phyloP scores from a whole-genome alignment of 2,888 invertebrate species.

The Metallyticus violacea region DNA sequence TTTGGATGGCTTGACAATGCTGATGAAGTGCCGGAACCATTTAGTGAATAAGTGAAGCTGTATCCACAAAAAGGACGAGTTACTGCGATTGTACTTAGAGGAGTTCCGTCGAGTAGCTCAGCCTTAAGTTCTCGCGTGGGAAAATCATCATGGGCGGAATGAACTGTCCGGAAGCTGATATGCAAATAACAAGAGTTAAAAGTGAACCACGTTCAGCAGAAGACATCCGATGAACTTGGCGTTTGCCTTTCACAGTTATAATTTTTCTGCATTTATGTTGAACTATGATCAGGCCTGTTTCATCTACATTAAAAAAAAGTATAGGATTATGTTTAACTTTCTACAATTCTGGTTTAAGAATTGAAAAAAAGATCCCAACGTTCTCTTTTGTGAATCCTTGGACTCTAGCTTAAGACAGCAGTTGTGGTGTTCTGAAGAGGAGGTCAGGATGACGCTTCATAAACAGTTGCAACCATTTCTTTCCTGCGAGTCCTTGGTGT shows the following conservation, averaged over 20 bases:
- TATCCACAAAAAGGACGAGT: conserved; percentile 38
- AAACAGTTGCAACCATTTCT: neutral
- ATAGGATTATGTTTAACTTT: neutral
- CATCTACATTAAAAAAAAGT: conserved; percentile 35
- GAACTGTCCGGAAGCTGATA: conserved; percentile 40
- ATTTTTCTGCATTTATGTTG: conserved; percentile 33
- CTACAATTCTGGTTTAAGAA: neutral
- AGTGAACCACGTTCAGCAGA: conserved; percentile 41
- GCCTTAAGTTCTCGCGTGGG: conserved; percentile 40
- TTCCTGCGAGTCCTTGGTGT: neutral
- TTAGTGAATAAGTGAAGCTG: no score
- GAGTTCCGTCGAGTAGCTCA: conserved; percentile 39
- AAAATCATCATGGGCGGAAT: conserved; percentile 43
- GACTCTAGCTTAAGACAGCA: no score
- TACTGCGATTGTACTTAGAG: conserved; percentile 38
- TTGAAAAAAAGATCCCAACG: neutral
- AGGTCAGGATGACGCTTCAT: neutral
- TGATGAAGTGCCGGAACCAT: conserved; percentile 28
- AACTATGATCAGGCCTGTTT: conserved; percentile 42
- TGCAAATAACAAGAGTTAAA: conserved; percentile 38
- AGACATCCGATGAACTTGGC: conserved; percentile 39
- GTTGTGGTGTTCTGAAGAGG: no score
- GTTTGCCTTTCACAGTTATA: conserved; percentile 39
- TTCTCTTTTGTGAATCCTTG: neutral
- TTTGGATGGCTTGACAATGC: conserved; percentile 27